Evolutionary conservation across 2,797 vertebrate genomes (phyloP).

Genomic region (Clarias fuscus): DNA sequence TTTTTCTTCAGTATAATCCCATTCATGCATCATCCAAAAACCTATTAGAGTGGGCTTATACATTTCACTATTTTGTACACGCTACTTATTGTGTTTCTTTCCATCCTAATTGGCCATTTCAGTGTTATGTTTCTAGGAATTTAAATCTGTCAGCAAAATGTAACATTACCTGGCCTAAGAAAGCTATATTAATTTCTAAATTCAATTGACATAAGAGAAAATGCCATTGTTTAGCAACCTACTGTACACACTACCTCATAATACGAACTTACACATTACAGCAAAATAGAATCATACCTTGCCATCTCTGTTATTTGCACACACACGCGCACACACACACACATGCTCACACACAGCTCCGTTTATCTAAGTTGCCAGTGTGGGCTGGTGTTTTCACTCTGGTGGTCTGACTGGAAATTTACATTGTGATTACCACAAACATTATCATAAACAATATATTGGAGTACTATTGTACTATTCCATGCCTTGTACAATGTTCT

Average conservation of each 20-base stretch:
- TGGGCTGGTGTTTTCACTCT: not conserved
- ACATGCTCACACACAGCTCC: not conserved
- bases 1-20: not conserved
- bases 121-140: not conserved
- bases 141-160: not conserved
- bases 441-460: conserved; percentile 28
- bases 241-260: not conserved
- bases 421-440: conserved; percentile 33
- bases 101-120: not conserved
- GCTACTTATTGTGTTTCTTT: too few species aligned
- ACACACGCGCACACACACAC: not conserved
- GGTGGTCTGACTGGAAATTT: conserved; percentile 34
- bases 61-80: too few species aligned
- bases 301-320: not conserved
- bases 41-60: not conserved
- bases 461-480: not conserved
- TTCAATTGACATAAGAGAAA: not conserved
- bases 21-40: not conserved
- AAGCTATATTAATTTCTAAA: not conserved
- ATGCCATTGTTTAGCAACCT: conserved; percentile 1
- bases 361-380: conserved; percentile 16
- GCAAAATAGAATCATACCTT: conserved; percentile 23
- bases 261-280: conserved; percentile 36
- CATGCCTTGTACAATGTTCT: conserved; percentile 15
- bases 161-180: not conserved